A percentile compares a stretch with the other conserved stretches of the same genome.
Evolutionary conservation across 2,888 invertebrate genomes (phyloP).

Genomic region (Pyrrhia umbra): DNA sequence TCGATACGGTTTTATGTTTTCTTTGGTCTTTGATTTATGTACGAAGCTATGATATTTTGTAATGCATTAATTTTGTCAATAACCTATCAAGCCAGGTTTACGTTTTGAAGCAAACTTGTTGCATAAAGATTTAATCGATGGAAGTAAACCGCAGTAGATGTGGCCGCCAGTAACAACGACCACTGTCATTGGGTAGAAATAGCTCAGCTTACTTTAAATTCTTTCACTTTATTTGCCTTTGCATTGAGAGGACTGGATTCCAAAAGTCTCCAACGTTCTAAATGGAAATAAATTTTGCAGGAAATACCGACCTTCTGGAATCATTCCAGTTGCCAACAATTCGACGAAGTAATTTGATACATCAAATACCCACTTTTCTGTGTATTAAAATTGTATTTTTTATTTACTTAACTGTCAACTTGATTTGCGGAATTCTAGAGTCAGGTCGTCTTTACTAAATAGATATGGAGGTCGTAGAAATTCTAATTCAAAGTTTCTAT

Average conservation of each 20-base stretch:
- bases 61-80: neutral
- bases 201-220: neutral
- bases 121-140: neutral
- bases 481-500: too few relatives aligned
- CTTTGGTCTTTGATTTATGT: conserved; percentile 13
- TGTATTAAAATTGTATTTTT: too few relatives aligned
- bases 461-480: too few relatives aligned
- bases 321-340: too few relatives aligned
- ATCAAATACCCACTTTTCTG: too few relatives aligned
- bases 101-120: neutral
- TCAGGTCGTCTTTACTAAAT: too few relatives aligned
- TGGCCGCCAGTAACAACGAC: too few relatives aligned
- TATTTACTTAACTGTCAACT: too few relatives aligned
- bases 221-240: neutral
- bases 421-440: too few relatives aligned
- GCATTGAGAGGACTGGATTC: neutral
- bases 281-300: neutral
- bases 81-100: neutral
- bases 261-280: neutral
- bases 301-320: too few relatives aligned
- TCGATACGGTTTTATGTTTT: conserved; percentile 37
- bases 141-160: too few relatives aligned
- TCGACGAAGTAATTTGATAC: too few relatives aligned
- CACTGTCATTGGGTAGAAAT: neutral
- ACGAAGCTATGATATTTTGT: neutral